Evolutionary conservation across 2,797 vertebrate genomes (phyloP).

Genomic region (Myiotriccus ornatus): DNA sequence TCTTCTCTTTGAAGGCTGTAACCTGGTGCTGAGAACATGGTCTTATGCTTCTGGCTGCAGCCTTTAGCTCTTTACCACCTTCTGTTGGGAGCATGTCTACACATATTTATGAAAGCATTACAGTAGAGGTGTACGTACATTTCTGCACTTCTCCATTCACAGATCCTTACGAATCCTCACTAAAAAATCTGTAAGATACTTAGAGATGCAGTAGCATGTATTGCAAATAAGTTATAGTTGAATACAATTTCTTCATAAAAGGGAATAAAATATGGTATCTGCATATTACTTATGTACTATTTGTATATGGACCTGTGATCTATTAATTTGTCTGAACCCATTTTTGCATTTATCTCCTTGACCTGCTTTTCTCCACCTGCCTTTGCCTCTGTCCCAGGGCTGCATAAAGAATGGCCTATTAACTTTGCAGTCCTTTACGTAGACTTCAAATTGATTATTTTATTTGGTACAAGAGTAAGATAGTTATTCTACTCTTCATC

Average conservation of each 20-base stretch:
- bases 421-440: background rate
- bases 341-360: background rate
- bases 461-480: background rate
- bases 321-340: background rate
- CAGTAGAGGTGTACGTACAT: background rate
- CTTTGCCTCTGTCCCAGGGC: background rate
- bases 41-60: background rate
- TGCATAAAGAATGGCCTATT: background rate
- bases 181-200: background rate
- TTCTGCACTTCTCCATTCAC: background rate
- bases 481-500: background rate
- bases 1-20: background rate
- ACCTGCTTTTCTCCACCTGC: background rate
- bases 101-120: background rate
- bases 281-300: background rate
- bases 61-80: background rate
- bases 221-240: background rate
- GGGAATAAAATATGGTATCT: background rate
- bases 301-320: background rate
- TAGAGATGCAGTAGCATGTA: background rate
- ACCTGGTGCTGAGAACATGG: rapidly evolving
- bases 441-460: background rate
- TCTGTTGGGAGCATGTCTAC: rapidly evolving
- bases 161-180: background rate
- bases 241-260: background rate